These are phyloP conservation scores for Bombus polaris DNA, from an alignment of 1,140 invertebrate species.

Conservation along the genomic window DNA sequence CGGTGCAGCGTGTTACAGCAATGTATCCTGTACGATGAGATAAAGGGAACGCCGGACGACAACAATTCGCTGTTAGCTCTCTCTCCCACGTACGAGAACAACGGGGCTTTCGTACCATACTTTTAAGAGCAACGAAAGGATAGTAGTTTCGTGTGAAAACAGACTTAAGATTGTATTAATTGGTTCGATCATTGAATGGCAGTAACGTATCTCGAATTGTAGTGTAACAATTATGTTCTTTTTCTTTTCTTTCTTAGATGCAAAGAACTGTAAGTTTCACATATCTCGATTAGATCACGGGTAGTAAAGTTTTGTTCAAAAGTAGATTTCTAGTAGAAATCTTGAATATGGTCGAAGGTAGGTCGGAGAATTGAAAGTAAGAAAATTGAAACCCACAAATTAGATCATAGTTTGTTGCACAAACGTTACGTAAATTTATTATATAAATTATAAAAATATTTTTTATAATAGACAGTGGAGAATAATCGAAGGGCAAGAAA, in stretches of 20 bases:
- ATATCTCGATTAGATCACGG: too few species aligned
- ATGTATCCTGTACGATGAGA: constrained; percentile 56
- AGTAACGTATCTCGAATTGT: neutral
- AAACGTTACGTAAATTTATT: constrained; percentile 2
- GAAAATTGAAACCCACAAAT: neutral
- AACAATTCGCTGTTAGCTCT: constrained; percentile 43
- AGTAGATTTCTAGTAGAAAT: neutral
- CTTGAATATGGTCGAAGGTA: neutral
- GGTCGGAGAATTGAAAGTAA: neutral
- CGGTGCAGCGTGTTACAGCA: constrained; percentile 42
- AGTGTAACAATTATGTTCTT: neutral
- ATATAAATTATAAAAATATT: neutral
- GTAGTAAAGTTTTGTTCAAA: neutral
- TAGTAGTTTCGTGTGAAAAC: neutral
- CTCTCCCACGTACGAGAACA: constrained; percentile 32
- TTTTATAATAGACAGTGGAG: neutral
- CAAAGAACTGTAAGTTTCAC: neutral
- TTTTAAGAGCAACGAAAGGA: neutral
- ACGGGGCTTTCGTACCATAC: neutral
- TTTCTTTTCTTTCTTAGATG: neutral
- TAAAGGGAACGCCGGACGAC: constrained; percentile 46
- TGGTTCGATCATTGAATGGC: neutral
- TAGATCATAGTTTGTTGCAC: neutral
- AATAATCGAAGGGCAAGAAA: neutral
- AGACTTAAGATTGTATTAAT: too few species aligned